These are phyloP conservation scores for Ctenicera cuprea DNA, from an alignment of 2,888 invertebrate species.

Conservation along the genomic window DNA sequence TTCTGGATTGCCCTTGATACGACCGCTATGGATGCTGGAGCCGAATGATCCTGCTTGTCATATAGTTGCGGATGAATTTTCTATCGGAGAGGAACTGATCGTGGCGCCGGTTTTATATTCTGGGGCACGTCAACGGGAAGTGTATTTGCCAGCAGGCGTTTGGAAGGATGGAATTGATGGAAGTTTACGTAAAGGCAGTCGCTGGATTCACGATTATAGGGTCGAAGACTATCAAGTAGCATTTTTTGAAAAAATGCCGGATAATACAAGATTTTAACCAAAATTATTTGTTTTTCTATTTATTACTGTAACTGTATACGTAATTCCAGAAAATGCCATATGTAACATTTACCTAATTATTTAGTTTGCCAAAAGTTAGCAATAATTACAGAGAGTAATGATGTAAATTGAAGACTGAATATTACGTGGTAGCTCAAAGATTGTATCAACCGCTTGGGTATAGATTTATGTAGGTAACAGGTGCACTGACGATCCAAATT, in stretches of 20 bases:
- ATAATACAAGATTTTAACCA: constrained; percentile 86
- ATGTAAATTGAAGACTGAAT: not conserved
- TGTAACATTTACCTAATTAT: not conserved
- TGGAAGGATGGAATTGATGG: constrained; percentile 96
- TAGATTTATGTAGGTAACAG: no score
- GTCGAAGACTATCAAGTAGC: constrained; percentile 88
- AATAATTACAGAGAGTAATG: not conserved
- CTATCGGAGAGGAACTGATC: constrained; percentile 91
- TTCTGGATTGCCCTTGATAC: constrained; percentile 87
- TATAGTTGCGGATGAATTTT: constrained; percentile 88
- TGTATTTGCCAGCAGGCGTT: constrained; percentile 92
- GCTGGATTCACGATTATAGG: constrained; percentile 93
- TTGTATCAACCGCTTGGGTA: no score
- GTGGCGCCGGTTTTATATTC: constrained; percentile 90
- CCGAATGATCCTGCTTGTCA: constrained; percentile 87
- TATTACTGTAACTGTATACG: not conserved
- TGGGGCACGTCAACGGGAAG: constrained; percentile 83
- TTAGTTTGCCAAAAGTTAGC: not conserved
- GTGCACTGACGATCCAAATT: no score
- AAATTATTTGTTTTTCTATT: not conserved
- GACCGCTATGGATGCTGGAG: constrained; percentile 94
- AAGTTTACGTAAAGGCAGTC: constrained; percentile 88
- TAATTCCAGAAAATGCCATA: constrained; percentile 6
- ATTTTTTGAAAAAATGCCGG: constrained; percentile 89
- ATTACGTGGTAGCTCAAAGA: no score